These are phyloP conservation scores for Enteromius mattozi DNA, from an alignment of 2,797 vertebrate genomes.

Conservation along the genomic window DNA sequence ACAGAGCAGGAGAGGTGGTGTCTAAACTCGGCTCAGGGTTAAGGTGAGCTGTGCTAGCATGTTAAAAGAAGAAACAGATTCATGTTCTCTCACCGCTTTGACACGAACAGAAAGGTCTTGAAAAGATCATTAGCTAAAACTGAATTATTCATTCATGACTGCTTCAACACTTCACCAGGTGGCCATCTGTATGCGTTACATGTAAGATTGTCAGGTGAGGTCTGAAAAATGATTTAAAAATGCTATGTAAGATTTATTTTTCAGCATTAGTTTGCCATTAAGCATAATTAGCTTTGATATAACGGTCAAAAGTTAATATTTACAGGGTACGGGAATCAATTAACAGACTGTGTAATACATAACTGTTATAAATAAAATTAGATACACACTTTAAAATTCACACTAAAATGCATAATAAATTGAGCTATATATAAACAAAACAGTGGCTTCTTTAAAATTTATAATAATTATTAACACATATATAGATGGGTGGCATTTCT, in stretches of 20 bases:
- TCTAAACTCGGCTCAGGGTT: constrained; percentile 28
- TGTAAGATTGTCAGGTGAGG: not conserved
- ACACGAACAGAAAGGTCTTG: constrained; percentile 57
- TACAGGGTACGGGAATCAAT: not conserved
- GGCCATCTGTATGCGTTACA: not conserved
- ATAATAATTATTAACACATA: not conserved
- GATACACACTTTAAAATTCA: not conserved
- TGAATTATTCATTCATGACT: constrained; percentile 64
- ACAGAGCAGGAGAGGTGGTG: constrained; percentile 35
- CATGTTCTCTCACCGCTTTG: constrained; percentile 47
- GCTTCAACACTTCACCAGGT: constrained; percentile 46
- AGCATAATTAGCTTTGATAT: not conserved
- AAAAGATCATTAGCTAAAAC: constrained; percentile 56
- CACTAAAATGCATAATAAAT: not conserved
- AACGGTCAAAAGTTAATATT: not conserved
- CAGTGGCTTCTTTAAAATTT: not conserved
- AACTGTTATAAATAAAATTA: not conserved
- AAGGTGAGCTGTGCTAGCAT: constrained; percentile 33
- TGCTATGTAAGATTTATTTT: not conserved
- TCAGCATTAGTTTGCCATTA: not conserved
- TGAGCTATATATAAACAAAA: not conserved
- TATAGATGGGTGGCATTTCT: not conserved
- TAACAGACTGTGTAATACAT: not conserved
- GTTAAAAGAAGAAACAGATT: constrained; percentile 45
- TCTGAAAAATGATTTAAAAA: not conserved